phyloP scores from a whole-genome alignment of 2,113 vertebrate genomes.

The Gymnobelideus leadbeateri region DNA sequence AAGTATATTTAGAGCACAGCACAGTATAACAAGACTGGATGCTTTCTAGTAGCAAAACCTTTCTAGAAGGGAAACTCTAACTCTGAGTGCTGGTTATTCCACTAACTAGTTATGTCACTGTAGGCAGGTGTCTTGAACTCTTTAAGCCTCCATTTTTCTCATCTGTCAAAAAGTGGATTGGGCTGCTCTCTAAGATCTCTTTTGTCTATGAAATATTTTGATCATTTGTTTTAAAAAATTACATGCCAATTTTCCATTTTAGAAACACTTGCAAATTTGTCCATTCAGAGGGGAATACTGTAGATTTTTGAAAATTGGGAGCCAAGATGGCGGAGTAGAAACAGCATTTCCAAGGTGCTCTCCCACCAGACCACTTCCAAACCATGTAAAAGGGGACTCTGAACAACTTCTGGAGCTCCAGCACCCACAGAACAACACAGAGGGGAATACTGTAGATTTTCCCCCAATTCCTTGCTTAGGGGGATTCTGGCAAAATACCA shows the following conservation, averaged over 20 bases:
- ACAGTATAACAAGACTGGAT: not conserved
- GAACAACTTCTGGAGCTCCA: too few species aligned
- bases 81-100: not conserved
- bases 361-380: too few species aligned
- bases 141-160: not conserved
- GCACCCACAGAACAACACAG: too few species aligned
- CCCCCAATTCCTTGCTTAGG: not conserved
- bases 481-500: not conserved
- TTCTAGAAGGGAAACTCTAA: not conserved
- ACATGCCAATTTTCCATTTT: not conserved
- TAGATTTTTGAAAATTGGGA: too few species aligned
- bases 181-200: not conserved
- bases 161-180: not conserved
- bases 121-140: not conserved
- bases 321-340: too few species aligned
- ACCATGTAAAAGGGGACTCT: too few species aligned
- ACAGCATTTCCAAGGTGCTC: too few species aligned
- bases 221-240: not conserved
- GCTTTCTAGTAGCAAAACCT: not conserved
- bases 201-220: not conserved
- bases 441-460: not conserved
- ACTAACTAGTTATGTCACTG: not conserved
- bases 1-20: not conserved
- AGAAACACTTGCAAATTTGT: not conserved
- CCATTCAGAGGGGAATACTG: not conserved